Percentiles rank a stretch among this genome's conserved stretches.
phyloP scores from a whole-genome alignment of 1,140 invertebrate genomes.

The Achatina immaculata region DNA sequence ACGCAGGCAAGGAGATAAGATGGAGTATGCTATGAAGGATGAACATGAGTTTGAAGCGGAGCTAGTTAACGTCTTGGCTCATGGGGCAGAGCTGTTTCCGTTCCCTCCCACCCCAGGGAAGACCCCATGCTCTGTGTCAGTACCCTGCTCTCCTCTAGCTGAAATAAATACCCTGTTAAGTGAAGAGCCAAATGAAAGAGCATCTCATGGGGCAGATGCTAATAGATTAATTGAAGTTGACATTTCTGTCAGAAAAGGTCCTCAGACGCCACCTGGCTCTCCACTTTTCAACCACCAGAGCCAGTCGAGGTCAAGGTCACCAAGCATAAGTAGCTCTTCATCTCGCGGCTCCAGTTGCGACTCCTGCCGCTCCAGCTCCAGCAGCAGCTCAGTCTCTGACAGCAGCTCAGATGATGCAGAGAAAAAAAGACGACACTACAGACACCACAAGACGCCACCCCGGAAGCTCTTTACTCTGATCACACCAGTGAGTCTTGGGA shows the following conservation, averaged over 20 bases:
- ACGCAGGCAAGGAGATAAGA: background rate
- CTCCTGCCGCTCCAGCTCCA: slow-evolving; percentile 11
- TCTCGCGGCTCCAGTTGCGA: slow-evolving; percentile 27
- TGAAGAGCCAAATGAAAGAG: background rate
- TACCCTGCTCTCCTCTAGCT: background rate
- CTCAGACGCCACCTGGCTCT: slow-evolving; percentile 27
- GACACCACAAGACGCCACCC: slow-evolving; percentile 15
- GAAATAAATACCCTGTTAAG: background rate
- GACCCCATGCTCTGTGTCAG: background rate
- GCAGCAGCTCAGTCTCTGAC: slow-evolving; percentile 18
- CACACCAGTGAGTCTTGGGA: background rate
- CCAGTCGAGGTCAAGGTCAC: background rate
- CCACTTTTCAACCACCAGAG: slow-evolving; percentile 27
- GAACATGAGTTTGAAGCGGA: background rate
- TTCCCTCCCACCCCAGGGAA: slow-evolving; percentile 26
- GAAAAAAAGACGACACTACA: background rate
- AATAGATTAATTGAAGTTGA: background rate
- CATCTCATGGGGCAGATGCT: background rate
- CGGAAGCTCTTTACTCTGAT: slow-evolving; percentile 19
- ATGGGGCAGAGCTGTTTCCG: slow-evolving; percentile 6
- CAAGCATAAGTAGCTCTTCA: slow-evolving; percentile 10
- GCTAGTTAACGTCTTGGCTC: background rate
- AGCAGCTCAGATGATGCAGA: slow-evolving; percentile 24
- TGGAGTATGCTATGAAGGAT: background rate
- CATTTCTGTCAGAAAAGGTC: slow-evolving; percentile 7